These are phyloP conservation scores for Melanaphis sacchari DNA, from an alignment of 1,140 invertebrate species.

Conservation along the genomic window DNA sequence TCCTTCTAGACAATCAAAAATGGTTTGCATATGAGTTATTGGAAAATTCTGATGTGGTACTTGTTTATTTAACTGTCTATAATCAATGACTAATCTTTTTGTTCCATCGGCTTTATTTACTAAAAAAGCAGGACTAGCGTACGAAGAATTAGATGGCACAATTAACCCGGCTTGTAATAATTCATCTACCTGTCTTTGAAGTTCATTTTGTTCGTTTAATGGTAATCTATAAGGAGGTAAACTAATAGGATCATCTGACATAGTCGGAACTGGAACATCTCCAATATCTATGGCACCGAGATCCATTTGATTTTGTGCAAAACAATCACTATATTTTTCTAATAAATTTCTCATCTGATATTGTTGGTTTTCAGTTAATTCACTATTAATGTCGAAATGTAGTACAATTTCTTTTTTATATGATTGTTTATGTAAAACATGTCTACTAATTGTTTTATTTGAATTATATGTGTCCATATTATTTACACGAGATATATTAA, in stretches of 20 bases:
- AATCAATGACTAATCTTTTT: background rate
- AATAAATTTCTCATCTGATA: too few relatives aligned
- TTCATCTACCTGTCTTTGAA: background rate
- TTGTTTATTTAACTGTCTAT: background rate
- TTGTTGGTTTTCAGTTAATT: too few relatives aligned
- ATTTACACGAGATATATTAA: too few relatives aligned
- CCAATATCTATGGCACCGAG: background rate
- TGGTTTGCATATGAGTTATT: background rate
- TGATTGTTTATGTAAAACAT: too few relatives aligned
- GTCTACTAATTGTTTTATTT: too few relatives aligned
- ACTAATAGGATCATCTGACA: background rate
- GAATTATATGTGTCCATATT: too few relatives aligned
- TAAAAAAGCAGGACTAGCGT: background rate
- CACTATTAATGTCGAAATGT: too few relatives aligned
- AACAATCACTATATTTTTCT: too few relatives aligned
- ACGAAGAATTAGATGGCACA: background rate
- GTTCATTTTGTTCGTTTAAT: background rate
- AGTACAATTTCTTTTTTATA: too few relatives aligned
- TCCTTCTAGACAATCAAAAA: background rate
- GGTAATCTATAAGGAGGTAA: background rate
- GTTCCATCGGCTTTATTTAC: background rate
- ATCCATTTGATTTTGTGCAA: background rate
- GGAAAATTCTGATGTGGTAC: background rate
- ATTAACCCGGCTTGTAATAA: background rate
- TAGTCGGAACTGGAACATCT: background rate